These are phyloP conservation scores for Melanotaenia boesemani DNA, from an alignment of 2,797 vertebrate species.

Conservation along the genomic window DNA sequence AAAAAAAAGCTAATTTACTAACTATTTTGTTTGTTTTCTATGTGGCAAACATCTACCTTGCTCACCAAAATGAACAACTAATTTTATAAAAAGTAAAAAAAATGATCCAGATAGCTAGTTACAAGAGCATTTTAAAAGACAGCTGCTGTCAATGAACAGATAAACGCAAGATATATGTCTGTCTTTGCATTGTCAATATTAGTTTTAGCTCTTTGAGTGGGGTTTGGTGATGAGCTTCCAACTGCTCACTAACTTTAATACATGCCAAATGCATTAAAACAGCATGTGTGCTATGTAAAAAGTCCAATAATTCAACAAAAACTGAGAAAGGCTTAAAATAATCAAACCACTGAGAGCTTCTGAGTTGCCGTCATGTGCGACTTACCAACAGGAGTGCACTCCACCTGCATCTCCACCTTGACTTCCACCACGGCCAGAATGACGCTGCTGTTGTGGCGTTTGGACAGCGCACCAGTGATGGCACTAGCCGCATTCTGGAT, in stretches of 20 bases:
- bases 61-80: no score
- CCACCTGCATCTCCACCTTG: constrained; percentile 87
- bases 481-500: constrained; percentile 89
- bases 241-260: not conserved
- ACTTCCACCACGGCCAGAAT: constrained; percentile 93
- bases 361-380: not conserved
- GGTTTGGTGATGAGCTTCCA: not conserved
- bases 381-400: constrained; percentile 78
- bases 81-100: no score
- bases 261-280: not conserved
- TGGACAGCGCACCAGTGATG: constrained; percentile 89
- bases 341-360: not conserved
- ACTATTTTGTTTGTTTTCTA: no score
- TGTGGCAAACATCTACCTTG: no score
- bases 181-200: not conserved
- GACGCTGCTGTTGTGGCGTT: constrained; percentile 90
- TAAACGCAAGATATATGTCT: not conserved
- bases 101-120: no score
- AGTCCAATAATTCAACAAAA: not conserved
- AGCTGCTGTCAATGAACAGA: no score
- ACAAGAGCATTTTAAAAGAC: no score
- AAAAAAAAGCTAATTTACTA: no score
- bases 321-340: not conserved
- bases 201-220: not conserved
- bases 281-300: not conserved